These are phyloP conservation scores for Imbricaverruca yamaguchii DNA, from an alignment of 2,888 invertebrate species.

Conservation along the genomic window DNA sequence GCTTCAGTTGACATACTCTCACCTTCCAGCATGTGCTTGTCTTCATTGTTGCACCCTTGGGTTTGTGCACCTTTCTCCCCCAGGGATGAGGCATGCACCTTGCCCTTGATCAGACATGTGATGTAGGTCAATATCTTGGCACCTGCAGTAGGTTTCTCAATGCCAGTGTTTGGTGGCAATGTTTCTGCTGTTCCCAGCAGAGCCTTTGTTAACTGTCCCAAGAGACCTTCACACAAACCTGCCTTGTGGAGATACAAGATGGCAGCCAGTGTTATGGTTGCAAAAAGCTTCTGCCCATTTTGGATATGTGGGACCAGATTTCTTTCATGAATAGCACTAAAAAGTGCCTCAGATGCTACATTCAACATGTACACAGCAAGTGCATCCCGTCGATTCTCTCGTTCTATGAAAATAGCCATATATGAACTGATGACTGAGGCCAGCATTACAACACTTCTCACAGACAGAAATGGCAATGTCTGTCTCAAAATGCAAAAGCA, in stretches of 20 bases:
- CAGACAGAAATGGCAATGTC: not conserved
- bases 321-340: not conserved
- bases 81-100: not conserved
- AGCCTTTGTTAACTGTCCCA: not conserved
- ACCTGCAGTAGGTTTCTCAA: not conserved
- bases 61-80: not conserved
- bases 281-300: not conserved
- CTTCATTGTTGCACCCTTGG: too few species aligned
- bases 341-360: constrained; percentile 8
- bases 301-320: not conserved
- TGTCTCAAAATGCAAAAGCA: not conserved
- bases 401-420: not conserved
- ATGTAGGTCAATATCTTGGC: not conserved
- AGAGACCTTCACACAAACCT: not conserved
- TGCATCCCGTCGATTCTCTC: not conserved
- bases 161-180: not conserved
- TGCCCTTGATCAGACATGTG: not conserved
- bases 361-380: constrained; percentile 1
- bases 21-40: too few species aligned
- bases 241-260: not conserved
- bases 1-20: not conserved
- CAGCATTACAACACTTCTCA: not conserved
- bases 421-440: not conserved
- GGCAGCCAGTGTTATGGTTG: not conserved
- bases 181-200: not conserved